Evolutionary conservation across 30 jellyfish, hydroid and myxozoan genomes (phyloP).

Genomic region (Mastigias papua): DNA sequence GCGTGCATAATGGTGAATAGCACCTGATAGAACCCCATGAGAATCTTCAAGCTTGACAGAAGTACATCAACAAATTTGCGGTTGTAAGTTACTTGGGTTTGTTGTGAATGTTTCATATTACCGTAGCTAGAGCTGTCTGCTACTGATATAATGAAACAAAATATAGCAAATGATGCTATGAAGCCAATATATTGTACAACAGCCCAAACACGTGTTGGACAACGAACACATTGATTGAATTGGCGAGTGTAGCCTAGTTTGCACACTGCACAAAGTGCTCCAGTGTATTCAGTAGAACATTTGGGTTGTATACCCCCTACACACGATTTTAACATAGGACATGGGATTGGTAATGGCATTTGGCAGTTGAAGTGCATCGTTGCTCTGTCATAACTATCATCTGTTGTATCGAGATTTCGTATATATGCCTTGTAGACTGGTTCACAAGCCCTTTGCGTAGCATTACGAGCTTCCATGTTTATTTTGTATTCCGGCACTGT

Average conservation of each 20-base stretch:
- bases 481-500: not conserved
- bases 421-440: constrained; percentile 5
- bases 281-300: constrained; percentile 34
- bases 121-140: constrained; percentile 11
- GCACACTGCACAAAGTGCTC: constrained; percentile 56
- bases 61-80: constrained; percentile 63
- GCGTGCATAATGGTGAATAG: constrained; percentile 10
- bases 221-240: constrained; percentile 24
- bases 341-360: constrained; percentile 35
- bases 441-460: constrained; percentile 12
- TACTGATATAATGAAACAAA: constrained; percentile 9
- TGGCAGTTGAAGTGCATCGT: constrained; percentile 16
- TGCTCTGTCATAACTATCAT: constrained; percentile 4
- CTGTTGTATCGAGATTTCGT: constrained; percentile 1
- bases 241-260: constrained; percentile 11
- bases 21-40: constrained; percentile 64
- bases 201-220: constrained; percentile 22
- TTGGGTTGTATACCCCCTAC: constrained; percentile 49
- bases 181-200: constrained; percentile 22
- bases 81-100: not conserved
- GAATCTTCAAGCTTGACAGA: constrained; percentile 53
- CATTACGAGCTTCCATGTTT: not conserved
- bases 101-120: not conserved
- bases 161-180: not conserved
- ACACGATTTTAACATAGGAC: constrained; percentile 53